Base-by-base conservation (phyloP, 2,113 vertebrate genomes). In the Falcunculus frontatus region DNA sequence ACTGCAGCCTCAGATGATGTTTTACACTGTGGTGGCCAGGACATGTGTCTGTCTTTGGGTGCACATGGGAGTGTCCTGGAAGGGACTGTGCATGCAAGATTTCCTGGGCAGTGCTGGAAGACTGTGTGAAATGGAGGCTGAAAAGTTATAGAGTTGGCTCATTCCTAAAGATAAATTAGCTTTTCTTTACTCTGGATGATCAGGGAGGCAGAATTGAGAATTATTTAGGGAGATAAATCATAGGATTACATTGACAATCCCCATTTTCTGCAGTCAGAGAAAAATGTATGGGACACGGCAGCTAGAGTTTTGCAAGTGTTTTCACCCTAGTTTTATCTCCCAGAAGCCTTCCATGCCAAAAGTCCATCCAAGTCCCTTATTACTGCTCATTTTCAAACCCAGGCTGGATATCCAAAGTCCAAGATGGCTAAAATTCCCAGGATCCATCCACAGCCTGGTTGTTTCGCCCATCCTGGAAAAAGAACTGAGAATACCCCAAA, bases 31-130 rank as follows among this genome's bases (percentile, higher is more conserved):
- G 18, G 35, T 53, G 12, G 23, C 37, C 60, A 41, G 49, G 39
- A 68, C 26, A 7, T 0, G 0, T 56, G 14, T 70, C 46, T 13
- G 1, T 20, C 52, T 46, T 47, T 1, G 5, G 27, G 41, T 3
- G 5, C 27, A 39, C 0, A 0, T 47, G 11, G 37, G 26, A 15
- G 13, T 46, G 9, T 83, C 15, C 30, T 42, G 37, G 33, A 57
- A 18, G 21, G 6, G 27, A 39, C 13, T 25, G 30, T 26, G 39
- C 18, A 9, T 63, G 16, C 21, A 29, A 65, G 41, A 37, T 67
- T 39, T 87, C 25, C 42, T 2, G 3, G 37, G 15, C 17, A 73
- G 25, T 63, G n/a, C 18, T 63, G 59, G 32, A 41, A 27, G 12
- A 72, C 25, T 1, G 1, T 23, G 22, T 78, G 50, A 42, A 69